Base-by-base conservation (phyloP, 2,888 invertebrate genomes). In the Amphipoea lucens region DNA sequence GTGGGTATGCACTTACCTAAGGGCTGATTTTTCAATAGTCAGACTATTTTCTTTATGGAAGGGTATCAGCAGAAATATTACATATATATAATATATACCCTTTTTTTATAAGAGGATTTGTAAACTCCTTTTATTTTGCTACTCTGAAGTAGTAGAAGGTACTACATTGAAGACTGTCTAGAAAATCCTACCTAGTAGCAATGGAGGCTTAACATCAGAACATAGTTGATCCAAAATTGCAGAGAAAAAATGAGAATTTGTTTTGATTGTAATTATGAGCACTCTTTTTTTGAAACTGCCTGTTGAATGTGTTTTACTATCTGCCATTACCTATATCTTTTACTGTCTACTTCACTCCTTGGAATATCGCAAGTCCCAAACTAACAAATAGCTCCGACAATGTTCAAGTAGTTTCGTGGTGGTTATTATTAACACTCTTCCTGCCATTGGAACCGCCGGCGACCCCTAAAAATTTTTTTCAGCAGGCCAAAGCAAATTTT, bases 401-500 rank as follows among this genome's bases (percentile, higher is more conserved):
- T 29, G 23, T n/a, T 81, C 42, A 73, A 72, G 63, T 82, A 72
- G 57, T 63, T 48, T 81, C 23, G 23, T 51, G 42, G 57, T 45
- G 23, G 40, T 71, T 63, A 82, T 65, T 51, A 84, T 78, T 65
- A 29, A 29, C 29, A 29, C 29, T 29, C 29, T 29, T 29, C 29
- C 29, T 29, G 29, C 29, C 29, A 29, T 29, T 0, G 29, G 29
- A 29, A 29, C 29, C 29, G 29, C 29, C 29, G 29, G 29, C 29
- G 29, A 29, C 29, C 29, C 29, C 29, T 29, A 29, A 29, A 29
- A 29, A 29, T 29, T 29, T 29, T 29, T 0, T 29, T 29, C 29
- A 29, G 29, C 29, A 29, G 29, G 29, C 29, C 29, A 29, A 29
- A 29, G 29, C 29, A 29, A 29, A 29, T 29, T 29, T 29, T 29